Evolutionary conservation across 1,140 invertebrate species (phyloP).

Genomic region (Ptiloglossa arizonensis): DNA sequence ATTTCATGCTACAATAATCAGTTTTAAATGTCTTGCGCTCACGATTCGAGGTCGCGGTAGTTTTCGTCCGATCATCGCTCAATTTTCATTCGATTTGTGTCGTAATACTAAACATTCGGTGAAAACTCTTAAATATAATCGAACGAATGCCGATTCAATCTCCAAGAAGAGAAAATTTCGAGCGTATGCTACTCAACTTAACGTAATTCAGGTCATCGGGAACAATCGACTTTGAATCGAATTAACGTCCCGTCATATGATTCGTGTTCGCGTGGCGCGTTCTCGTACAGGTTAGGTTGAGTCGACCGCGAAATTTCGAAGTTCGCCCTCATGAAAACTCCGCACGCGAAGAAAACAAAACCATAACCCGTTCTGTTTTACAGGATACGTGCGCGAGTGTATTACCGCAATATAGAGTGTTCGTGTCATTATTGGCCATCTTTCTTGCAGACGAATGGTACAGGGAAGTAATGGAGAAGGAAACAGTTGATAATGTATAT

Average conservation of each 20-base stretch:
- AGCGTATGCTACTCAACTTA: neutral
- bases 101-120: neutral
- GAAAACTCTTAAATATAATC: neutral
- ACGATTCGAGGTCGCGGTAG: too few species aligned
- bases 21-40: neutral
- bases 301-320: conserved; percentile 4
- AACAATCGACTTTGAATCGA: neutral
- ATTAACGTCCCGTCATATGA: neutral
- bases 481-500: neutral
- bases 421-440: neutral
- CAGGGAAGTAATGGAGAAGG: neutral
- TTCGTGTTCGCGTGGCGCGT: neutral
- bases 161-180: neutral
- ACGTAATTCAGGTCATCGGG: neutral
- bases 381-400: neutral
- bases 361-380: neutral
- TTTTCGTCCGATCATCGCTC: neutral
- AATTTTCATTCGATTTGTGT: neutral
- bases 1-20: neutral
- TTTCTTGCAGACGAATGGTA: neutral
- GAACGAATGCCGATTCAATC: neutral
- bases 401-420: neutral
- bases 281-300: too few species aligned
- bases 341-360: neutral
- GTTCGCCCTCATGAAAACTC: neutral